Base-by-base conservation (phyloP, 2,797 vertebrate genomes). In the Botia kubotai region DNA sequence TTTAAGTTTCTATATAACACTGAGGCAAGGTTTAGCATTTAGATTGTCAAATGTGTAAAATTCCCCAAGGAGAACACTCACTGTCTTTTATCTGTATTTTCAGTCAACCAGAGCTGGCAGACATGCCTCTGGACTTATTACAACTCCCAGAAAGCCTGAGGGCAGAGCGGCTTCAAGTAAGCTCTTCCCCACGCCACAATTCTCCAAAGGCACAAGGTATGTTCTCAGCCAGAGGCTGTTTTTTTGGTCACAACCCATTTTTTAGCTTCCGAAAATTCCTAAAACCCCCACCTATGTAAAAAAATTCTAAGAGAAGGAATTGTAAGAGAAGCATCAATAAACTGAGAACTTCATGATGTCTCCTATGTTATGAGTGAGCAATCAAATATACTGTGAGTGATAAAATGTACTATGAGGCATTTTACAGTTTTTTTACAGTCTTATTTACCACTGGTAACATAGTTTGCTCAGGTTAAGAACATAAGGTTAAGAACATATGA, bases 71-170 rank as follows among this genome's bases (percentile, higher is more conserved):
- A 53, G n/a, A 57, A 23, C 43, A 13, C 70, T 71, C 33, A 57
- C 50, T 52, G 62, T 60, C 17, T 81, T 19, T 73, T 57, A 19
- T 79, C 74, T 72, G 43, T 26, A 69, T 21, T 81, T 63, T 72
- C 88, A 97, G 96, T 91, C 95, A 93, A 75, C 93, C 93, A 0
- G 96, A 97, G 89, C 77, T 93, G 36, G 87, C 93, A 29, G 95
- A 95, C 82, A 94, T 91, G 0, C 94, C 94, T 29, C 89, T 97
- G 90, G 96, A 97, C 63, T 82, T 96, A 73, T 93, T 94, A 85
- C 96, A 97, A 90, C 92, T 97, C 16, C 95, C 95, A 0, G 94
- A 95, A 86, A 90, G 88, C 55, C 80, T 85, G 21, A 85, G 85
- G 87, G 91, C 87, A 16, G 93, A 93, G 87, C 89, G 93, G 43